Evolutionary conservation across 1,140 invertebrate genomes (phyloP).

Genomic region (Drosophila paulistorum): DNA sequence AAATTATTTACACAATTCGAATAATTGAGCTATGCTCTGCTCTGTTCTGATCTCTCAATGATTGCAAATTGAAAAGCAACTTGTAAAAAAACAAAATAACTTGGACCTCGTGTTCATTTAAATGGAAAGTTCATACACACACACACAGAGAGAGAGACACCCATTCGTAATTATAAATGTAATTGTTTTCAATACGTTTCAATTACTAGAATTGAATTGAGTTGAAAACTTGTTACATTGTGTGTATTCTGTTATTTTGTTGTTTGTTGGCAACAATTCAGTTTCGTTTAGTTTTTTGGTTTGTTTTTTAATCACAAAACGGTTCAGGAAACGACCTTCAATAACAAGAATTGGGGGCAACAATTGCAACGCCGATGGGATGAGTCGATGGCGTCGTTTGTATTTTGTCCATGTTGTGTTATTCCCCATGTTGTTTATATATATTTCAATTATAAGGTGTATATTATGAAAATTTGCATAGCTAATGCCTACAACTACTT

Average conservation of each 20-base stretch:
- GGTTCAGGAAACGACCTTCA: conserved; percentile 54
- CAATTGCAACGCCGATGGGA: conserved; percentile 15
- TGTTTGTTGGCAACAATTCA: conserved; percentile 8
- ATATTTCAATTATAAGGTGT: too few species aligned
- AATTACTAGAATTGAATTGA: conserved; percentile 57
- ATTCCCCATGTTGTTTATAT: background rate
- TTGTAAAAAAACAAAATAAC: conserved; percentile 12
- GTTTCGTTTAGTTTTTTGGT: conserved; percentile 19
- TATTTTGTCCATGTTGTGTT: background rate
- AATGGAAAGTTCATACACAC: conserved; percentile 14
- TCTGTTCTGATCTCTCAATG: conserved; percentile 30
- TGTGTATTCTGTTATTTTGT: conserved; percentile 4
- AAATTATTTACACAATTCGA: conserved; percentile 41
- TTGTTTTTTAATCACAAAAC: conserved; percentile 42
- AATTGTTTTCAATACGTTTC: conserved; percentile 61
- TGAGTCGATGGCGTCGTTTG: conserved; percentile 29
- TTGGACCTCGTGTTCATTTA: conserved; percentile 43
- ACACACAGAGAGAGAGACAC: conserved; percentile 1
- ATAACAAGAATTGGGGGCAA: conserved; percentile 33
- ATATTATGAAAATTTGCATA: too few species aligned
- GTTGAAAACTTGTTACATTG: conserved; percentile 47
- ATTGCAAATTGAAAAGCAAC: conserved; percentile 27
- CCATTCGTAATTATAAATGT: conserved; percentile 16
- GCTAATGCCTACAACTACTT: too few species aligned
- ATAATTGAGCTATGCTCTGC: conserved; percentile 45